phyloP scores from a whole-genome alignment of 1,140 invertebrate species.

The Micrasema minimum region DNA sequence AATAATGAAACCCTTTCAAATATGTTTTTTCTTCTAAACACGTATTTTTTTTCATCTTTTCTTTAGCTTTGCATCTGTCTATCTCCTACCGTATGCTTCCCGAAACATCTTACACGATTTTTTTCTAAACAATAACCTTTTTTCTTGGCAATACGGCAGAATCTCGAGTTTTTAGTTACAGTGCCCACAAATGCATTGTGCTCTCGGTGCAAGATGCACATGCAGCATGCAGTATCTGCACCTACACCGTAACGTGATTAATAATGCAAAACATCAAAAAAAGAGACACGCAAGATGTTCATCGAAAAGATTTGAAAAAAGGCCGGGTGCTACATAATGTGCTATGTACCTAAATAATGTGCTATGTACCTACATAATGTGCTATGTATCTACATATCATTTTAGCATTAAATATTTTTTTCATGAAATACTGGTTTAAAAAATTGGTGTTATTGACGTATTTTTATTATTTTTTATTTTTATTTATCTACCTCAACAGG shows the following conservation, averaged over 20 bases:
- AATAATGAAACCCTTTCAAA: constrained; percentile 18
- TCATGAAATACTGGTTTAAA: too few species aligned
- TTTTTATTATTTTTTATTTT: too few species aligned
- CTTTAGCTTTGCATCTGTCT: constrained; percentile 18
- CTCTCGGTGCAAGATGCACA: constrained; percentile 6
- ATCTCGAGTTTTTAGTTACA: constrained; percentile 13
- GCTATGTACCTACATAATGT: too few species aligned
- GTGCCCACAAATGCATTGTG: constrained; percentile 8
- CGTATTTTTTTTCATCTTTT: constrained; percentile 12
- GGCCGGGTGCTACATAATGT: neutral
- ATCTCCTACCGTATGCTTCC: neutral
- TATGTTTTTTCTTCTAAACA: neutral
- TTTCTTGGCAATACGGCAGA: constrained; percentile 11
- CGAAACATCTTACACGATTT: constrained; percentile 10
- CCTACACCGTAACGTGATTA: neutral
- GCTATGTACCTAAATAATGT: too few species aligned
- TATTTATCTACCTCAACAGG: too few species aligned
- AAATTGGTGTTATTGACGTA: too few species aligned
- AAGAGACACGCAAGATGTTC: neutral
- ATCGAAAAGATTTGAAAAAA: constrained; percentile 2
- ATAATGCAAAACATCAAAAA: neutral
- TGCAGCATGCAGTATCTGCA: neutral
- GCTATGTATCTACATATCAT: too few species aligned
- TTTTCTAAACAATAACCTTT: constrained; percentile 10
- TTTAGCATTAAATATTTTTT: too few species aligned